These are phyloP conservation scores for Tigriopus japonicus DNA, from an alignment of 1,140 invertebrate species.

Conservation along the genomic window DNA sequence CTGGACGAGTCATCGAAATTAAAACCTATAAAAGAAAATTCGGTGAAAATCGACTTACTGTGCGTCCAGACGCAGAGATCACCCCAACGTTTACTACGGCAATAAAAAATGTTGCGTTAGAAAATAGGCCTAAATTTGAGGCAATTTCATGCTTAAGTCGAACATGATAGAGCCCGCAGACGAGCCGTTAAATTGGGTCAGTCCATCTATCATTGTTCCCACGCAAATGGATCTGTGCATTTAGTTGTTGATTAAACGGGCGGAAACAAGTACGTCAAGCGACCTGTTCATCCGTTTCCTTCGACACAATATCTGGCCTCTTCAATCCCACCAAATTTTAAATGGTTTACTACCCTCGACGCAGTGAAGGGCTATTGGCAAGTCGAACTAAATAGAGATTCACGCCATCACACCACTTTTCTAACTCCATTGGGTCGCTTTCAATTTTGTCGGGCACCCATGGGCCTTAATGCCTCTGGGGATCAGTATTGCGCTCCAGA, in stretches of 20 bases:
- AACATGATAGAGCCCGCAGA: background rate
- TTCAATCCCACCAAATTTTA: background rate
- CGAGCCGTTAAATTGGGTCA: background rate
- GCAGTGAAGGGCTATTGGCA: conserved; percentile 24
- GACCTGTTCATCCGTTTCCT: conserved; percentile 20
- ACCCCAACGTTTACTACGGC: background rate
- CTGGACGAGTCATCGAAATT: background rate
- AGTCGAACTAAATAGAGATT: conserved; percentile 19
- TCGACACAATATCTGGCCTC: conserved; percentile 18
- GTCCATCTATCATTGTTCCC: conserved; percentile 17
- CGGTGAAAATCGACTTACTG: background rate
- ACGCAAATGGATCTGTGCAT: conserved; percentile 24
- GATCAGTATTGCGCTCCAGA: conserved; percentile 19
- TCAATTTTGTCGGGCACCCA: conserved; percentile 17
- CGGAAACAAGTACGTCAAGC: conserved; percentile 21
- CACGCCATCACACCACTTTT: conserved; percentile 20
- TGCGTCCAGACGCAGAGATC: background rate
- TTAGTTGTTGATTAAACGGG: conserved; percentile 25
- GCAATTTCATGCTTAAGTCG: background rate
- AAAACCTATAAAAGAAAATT: background rate
- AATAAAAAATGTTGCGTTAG: background rate
- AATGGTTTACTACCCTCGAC: conserved; percentile 19
- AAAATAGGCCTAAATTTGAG: background rate
- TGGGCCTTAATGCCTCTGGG: conserved; percentile 15
- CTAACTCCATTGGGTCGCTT: conserved; percentile 20